phyloP scores from a whole-genome alignment of 1,140 invertebrate species.

The Philopotamus ludificatus region DNA sequence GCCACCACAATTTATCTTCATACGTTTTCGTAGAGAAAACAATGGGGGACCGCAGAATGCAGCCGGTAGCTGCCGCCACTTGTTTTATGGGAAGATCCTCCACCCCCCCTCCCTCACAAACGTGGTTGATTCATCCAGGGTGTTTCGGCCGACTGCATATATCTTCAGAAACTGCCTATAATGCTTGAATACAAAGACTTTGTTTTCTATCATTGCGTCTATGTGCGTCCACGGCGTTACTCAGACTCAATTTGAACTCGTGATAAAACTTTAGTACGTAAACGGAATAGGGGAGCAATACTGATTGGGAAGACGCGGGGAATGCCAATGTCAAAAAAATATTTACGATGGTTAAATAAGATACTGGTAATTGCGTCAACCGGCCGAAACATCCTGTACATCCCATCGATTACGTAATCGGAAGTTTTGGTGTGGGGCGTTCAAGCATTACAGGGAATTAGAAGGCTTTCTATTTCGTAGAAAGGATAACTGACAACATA shows the following conservation, averaged over 20 bases:
- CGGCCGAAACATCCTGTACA: too few relatives aligned
- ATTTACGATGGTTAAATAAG: too few relatives aligned
- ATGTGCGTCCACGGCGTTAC: neutral
- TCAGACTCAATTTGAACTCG: conserved; percentile 11
- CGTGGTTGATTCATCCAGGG: conserved; percentile 2
- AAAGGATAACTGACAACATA: too few relatives aligned
- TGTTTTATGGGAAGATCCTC: conserved; percentile 2
- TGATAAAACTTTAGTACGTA: neutral
- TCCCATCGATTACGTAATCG: too few relatives aligned
- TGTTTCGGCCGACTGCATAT: conserved; percentile 13
- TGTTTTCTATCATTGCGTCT: conserved; percentile 12
- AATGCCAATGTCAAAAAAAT: too few relatives aligned
- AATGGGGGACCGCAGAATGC: conserved; percentile 40
- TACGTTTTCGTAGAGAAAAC: conserved; percentile 40
- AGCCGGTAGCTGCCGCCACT: conserved; percentile 15
- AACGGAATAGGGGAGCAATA: neutral
- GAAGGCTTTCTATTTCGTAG: too few relatives aligned
- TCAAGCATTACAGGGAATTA: too few relatives aligned
- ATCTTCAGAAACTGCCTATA: conserved; percentile 21
- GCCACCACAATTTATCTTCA: conserved; percentile 39
- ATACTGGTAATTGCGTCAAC: too few relatives aligned
- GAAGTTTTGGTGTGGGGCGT: too few relatives aligned
- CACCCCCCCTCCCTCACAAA: neutral
- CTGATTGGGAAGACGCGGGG: too few relatives aligned
- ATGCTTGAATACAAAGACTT: conserved; percentile 20